These are phyloP conservation scores for Parasteatoda lunata DNA, from an alignment of 2,888 invertebrate genomes.

Conservation along the genomic window DNA sequence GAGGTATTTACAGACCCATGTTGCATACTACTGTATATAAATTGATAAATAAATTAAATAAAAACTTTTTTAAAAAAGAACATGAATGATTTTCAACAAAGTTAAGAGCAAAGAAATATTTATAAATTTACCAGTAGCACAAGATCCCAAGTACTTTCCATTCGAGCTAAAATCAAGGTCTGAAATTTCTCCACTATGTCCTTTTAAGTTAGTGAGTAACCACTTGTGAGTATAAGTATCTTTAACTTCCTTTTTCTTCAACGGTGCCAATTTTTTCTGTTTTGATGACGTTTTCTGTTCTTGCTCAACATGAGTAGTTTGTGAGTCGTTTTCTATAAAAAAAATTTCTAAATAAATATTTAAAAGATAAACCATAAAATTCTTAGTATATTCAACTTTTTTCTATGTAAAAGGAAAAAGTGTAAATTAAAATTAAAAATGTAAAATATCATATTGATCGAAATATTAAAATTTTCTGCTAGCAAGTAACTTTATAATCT, in stretches of 20 bases:
- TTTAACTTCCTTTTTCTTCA: conserved; percentile 70
- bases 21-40: too few relatives aligned
- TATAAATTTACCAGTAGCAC: conserved; percentile 83
- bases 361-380: too few relatives aligned
- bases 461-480: background rate
- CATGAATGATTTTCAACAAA: too few relatives aligned
- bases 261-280: conserved; percentile 27
- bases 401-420: background rate
- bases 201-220: conserved; percentile 86
- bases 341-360: too few relatives aligned
- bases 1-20: too few relatives aligned
- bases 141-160: conserved; percentile 88
- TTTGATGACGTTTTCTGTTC: conserved; percentile 32
- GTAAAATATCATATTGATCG: background rate
- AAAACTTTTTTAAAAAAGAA: too few relatives aligned
- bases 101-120: too few relatives aligned
- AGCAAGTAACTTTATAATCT: background rate
- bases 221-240: conserved; percentile 82
- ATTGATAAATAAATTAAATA: too few relatives aligned
- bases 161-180: conserved; percentile 88
- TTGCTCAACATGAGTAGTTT: conserved; percentile 15
- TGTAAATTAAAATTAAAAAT: background rate
- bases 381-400: background rate
- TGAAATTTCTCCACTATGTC: conserved; percentile 84
- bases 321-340: background rate